A percentile compares a stretch with the other conserved stretches of the same genome.
Conservation (phyloP, 2,888 invertebrate species). For the Lamellibrachia satsuma region DNA sequence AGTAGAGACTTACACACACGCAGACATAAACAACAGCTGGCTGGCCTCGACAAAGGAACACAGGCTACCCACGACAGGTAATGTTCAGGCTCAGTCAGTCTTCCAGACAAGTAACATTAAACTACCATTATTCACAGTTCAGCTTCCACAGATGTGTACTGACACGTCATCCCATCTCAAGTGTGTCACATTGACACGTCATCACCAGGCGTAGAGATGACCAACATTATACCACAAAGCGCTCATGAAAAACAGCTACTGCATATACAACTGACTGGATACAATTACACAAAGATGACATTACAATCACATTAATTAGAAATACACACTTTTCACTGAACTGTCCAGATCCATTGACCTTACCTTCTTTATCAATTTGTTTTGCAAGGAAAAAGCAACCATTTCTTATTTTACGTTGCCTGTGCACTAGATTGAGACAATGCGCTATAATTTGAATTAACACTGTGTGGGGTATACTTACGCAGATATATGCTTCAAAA, state of each 20-base stretch:
- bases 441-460: too few species aligned
- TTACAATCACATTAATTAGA: neutral
- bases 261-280: neutral
- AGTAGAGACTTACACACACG: neutral
- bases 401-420: neutral
- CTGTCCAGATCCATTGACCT: neutral
- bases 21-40: neutral
- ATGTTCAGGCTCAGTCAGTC: too few species aligned
- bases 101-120: too few species aligned
- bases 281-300: neutral
- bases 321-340: neutral
- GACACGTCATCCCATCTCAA: neutral
- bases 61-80: neutral
- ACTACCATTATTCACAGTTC: neutral
- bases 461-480: too few species aligned
- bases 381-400: neutral
- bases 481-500: too few species aligned
- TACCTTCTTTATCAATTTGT: neutral
- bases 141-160: neutral
- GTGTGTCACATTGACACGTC: neutral
- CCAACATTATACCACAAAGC: neutral
- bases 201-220: neutral
- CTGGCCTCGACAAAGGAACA: neutral
- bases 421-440: too few species aligned
- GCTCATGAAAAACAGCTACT: neutral